Conservation (phyloP, 2,113 vertebrate species). For the Coreoperca whiteheadi region DNA sequence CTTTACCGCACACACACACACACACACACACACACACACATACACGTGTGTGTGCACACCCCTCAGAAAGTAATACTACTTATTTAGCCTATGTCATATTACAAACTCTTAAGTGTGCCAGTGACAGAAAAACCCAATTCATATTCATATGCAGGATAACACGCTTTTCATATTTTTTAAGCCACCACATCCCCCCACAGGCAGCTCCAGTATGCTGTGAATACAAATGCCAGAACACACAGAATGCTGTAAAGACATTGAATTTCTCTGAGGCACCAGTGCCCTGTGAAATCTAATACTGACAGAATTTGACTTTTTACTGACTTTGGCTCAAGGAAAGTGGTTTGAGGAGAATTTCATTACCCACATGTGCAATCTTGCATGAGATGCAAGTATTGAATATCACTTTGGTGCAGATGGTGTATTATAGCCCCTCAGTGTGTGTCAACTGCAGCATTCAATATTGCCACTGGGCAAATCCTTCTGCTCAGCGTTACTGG, state of each 20-base stretch:
- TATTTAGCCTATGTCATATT: constrained; percentile 39
- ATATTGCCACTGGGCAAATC: constrained; percentile 42
- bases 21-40: background rate
- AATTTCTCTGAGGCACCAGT: constrained; percentile 52
- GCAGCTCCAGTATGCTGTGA: constrained; percentile 54
- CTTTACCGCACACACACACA: background rate
- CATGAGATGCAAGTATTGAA: constrained; percentile 58
- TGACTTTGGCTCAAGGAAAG: constrained; percentile 64
- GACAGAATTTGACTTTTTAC: constrained; percentile 69
- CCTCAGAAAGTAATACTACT: constrained; percentile 4
- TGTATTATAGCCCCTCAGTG: constrained; percentile 40
- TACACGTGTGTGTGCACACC: background rate
- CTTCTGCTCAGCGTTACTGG: constrained; percentile 43
- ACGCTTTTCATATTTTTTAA: constrained; percentile 61
- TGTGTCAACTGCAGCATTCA: constrained; percentile 46
- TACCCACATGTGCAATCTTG: constrained; percentile 61
- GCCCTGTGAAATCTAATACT: constrained; percentile 53
- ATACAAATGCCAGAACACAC: constrained; percentile 65
- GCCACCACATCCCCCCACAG: constrained; percentile 54
- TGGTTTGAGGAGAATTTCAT: constrained; percentile 57
- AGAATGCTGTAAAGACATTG: constrained; percentile 55
- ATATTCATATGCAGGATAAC: constrained; percentile 53
- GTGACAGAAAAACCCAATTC: constrained; percentile 49
- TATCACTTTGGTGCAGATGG: constrained; percentile 69
- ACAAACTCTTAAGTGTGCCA: constrained; percentile 38